phyloP scores from a whole-genome alignment of 2,113 vertebrate genomes.

The Tamias sibiricus region DNA sequence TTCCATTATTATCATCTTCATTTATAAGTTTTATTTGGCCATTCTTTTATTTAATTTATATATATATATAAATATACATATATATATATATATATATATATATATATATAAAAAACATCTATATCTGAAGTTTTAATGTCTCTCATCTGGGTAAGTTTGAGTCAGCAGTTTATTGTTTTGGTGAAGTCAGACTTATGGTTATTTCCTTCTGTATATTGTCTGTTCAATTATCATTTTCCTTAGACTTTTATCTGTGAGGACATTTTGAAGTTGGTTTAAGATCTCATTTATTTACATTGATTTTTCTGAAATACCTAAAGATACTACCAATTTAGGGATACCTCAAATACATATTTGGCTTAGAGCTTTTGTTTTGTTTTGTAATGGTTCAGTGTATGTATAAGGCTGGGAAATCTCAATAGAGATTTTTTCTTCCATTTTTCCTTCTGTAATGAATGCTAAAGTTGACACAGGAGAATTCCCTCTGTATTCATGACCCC shows the following conservation, averaged over 20 bases:
- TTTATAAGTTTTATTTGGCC: neutral
- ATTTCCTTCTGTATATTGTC: neutral
- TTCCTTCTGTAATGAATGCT: neutral
- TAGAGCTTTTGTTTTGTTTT: constrained; percentile 11
- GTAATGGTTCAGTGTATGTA: neutral
- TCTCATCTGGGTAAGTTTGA: neutral
- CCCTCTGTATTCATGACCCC: neutral
- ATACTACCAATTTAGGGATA: neutral
- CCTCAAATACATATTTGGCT: neutral
- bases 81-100: no score
- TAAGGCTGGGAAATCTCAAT: neutral
- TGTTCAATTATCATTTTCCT: neutral
- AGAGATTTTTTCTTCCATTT: neutral
- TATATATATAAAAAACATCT: no score
- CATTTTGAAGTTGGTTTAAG: neutral
- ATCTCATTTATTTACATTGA: neutral
- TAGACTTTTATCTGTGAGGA: neutral
- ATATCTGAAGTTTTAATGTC: neutral
- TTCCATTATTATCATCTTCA: neutral
- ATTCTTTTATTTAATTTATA: neutral
- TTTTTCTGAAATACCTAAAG: neutral
- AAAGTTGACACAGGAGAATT: neutral
- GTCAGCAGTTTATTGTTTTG: neutral
- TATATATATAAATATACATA: no score
- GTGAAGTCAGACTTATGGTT: neutral